Percentiles rank a stretch among this genome's conserved stretches.
Conservation (phyloP, 2,888 invertebrate species). For the Ctenicera cuprea region DNA sequence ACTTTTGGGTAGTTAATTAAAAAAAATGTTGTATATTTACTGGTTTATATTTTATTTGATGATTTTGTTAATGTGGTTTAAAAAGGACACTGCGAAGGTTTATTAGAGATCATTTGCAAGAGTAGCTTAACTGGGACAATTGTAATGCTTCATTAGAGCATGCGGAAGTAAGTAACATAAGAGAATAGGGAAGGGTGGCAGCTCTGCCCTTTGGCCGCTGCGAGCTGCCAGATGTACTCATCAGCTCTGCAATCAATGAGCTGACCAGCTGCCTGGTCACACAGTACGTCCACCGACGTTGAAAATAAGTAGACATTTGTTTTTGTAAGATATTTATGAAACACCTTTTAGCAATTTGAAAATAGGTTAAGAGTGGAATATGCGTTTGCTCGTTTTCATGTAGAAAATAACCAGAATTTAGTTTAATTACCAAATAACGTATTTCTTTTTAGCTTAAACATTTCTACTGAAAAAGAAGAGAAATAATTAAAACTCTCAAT, state of each 20-base stretch:
- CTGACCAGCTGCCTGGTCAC: constrained; percentile 67
- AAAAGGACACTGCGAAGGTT: background rate
- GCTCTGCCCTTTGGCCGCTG: constrained; percentile 67
- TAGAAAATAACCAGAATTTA: no score
- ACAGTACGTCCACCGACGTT: constrained; percentile 50
- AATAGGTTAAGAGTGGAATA: no score
- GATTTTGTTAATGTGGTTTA: background rate
- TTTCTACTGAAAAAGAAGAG: no score
- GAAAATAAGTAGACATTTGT: constrained; percentile 41
- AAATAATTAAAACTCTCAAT: no score
- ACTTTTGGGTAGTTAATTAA: no score
- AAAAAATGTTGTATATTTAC: no score
- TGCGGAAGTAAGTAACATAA: constrained; percentile 60
- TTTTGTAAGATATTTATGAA: constrained; percentile 6
- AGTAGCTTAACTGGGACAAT: constrained; percentile 57
- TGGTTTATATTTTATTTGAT: no score
- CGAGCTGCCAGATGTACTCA: constrained; percentile 69
- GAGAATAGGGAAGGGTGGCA: constrained; percentile 59
- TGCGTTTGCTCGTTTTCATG: no score
- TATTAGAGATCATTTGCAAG: constrained; percentile 35
- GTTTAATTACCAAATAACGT: no score
- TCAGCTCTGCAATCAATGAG: constrained; percentile 67
- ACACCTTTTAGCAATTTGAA: background rate
- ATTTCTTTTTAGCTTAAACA: no score
- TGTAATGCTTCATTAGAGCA: constrained; percentile 60